These are phyloP conservation scores for Ptychochromis oligacanthus DNA, from an alignment of 2,113 vertebrate species.

Conservation along the genomic window DNA sequence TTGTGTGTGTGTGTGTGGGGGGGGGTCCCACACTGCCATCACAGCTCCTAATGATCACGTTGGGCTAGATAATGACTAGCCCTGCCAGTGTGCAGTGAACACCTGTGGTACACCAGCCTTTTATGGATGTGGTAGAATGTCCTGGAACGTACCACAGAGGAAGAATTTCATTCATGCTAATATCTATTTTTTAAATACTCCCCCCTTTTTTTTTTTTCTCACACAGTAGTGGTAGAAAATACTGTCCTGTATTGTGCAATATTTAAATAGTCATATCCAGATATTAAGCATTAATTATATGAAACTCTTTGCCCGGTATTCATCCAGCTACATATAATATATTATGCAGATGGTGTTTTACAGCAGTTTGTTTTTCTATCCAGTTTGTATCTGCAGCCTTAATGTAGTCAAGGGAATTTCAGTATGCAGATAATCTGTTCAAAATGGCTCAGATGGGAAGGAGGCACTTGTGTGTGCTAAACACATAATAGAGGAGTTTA, in stretches of 20 bases:
- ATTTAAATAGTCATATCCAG: constrained; percentile 12
- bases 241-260: not conserved
- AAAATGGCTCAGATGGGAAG: constrained; percentile 66
- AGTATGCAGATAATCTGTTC: constrained; percentile 67
- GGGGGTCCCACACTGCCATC: constrained; percentile 62
- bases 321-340: not conserved
- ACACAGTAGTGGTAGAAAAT: not conserved
- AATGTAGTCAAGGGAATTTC: constrained; percentile 50
- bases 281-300: not conserved
- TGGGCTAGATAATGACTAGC: constrained; percentile 73
- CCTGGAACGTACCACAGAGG: constrained; percentile 52
- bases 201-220: not conserved
- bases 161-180: constrained; percentile 50
- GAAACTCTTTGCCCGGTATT: not conserved
- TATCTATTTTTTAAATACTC: not conserved
- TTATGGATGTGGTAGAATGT: constrained; percentile 60
- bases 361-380: constrained; percentile 38
- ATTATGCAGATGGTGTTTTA: constrained; percentile 37
- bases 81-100: constrained; percentile 63
- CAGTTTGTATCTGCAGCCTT: constrained; percentile 37
- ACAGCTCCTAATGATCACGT: constrained; percentile 73
- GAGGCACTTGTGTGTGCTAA: constrained; percentile 69
- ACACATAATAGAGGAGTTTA: constrained; percentile 78
- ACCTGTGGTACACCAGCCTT: constrained; percentile 71
- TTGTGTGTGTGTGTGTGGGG: constrained; percentile 23